These are phyloP conservation scores for Amphibalanus amphitrite DNA, from an alignment of 1,140 invertebrate species.

Conservation along the genomic window DNA sequence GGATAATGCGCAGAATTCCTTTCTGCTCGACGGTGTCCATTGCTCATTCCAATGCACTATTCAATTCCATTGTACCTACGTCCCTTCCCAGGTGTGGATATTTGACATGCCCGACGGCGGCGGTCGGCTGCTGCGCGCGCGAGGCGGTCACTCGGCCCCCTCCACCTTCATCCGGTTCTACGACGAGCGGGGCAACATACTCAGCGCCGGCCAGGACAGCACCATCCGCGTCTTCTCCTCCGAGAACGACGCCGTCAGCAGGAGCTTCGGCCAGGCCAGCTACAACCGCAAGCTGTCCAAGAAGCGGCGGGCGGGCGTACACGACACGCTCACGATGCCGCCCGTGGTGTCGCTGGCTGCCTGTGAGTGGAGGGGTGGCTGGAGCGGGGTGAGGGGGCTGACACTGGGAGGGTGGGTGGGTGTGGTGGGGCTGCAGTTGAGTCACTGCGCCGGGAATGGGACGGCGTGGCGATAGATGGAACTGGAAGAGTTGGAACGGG, in stretches of 20 bases:
- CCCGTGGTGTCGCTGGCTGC: slow-evolving; percentile 46
- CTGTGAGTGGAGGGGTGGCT: slow-evolving; percentile 22
- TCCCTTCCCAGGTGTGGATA: slow-evolving; percentile 68
- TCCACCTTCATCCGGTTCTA: slow-evolving; percentile 69
- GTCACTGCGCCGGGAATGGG: too few species aligned
- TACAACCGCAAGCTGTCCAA: slow-evolving; percentile 62
- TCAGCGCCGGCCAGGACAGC: slow-evolving; percentile 72
- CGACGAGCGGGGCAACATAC: slow-evolving; percentile 58
- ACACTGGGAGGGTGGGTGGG: too few species aligned
- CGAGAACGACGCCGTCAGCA: slow-evolving; percentile 73
- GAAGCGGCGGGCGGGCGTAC: slow-evolving; percentile 34
- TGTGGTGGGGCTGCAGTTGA: too few species aligned
- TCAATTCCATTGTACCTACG: too few species aligned
- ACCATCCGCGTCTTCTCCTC: slow-evolving; percentile 74
- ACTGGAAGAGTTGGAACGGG: too few species aligned
- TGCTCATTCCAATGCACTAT: too few species aligned
- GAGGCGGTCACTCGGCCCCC: slow-evolving; percentile 68
- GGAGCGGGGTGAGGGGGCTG: slow-evolving; percentile 56
- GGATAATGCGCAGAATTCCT: too few species aligned
- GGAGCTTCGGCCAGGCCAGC: slow-evolving; percentile 66
- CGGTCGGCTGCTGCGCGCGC: slow-evolving; percentile 56
- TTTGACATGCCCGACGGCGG: slow-evolving; percentile 85
- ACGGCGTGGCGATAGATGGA: too few species aligned
- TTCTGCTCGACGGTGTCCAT: too few species aligned
- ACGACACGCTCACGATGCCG: slow-evolving; percentile 46